These are phyloP conservation scores for Leistus spinibarbis DNA, from an alignment of 2,888 invertebrate species.

Conservation along the genomic window DNA sequence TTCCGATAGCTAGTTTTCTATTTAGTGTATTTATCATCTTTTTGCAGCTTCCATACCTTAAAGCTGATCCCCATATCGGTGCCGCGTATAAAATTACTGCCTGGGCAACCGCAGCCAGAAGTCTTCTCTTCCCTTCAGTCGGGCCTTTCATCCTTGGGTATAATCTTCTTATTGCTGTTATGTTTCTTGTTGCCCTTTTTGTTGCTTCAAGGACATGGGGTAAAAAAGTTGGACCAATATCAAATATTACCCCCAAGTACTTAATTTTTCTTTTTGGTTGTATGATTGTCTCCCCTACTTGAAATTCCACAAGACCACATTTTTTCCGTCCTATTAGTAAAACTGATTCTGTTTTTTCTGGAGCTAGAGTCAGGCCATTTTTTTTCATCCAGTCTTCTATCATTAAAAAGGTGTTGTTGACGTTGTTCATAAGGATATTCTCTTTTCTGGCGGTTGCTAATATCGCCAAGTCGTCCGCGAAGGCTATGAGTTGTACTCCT, in stretches of 20 bases:
- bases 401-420: neutral
- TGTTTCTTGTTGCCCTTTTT: slow-evolving; percentile 2
- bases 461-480: neutral
- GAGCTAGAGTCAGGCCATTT: too few relatives aligned
- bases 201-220: neutral
- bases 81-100: slow-evolving; percentile 7
- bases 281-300: too few relatives aligned
- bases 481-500: neutral
- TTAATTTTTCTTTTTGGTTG: too few relatives aligned
- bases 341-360: too few relatives aligned
- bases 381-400: neutral
- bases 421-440: neutral
- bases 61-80: neutral
- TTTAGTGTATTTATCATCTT: neutral
- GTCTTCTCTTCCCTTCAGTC: neutral
- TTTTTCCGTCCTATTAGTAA: too few relatives aligned
- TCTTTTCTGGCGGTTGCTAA: neutral
- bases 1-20: too few relatives aligned
- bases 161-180: neutral
- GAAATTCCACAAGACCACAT: too few relatives aligned
- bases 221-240: neutral
- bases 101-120: neutral
- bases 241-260: too few relatives aligned
- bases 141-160: slow-evolving; percentile 1
- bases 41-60: neutral